Percentiles rank a stretch among this genome's conserved stretches.
Evolutionary conservation across 2,797 vertebrate genomes (phyloP).

Genomic region (Epinephelus coioides): DNA sequence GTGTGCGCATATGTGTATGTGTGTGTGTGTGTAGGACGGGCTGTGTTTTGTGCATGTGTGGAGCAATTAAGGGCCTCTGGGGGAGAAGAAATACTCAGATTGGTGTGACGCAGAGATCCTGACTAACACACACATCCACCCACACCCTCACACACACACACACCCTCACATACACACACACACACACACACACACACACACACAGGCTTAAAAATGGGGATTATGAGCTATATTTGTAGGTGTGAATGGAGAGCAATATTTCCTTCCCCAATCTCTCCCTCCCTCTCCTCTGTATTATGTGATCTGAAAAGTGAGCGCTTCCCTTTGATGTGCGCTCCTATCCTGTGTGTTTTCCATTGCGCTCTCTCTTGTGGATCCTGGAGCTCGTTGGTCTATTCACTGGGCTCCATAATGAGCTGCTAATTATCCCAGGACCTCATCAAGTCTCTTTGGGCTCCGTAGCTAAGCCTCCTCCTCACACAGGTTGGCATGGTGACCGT

Average conservation of each 20-base stretch:
- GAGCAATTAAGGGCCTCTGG: slow-evolving; percentile 58
- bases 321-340: slow-evolving; percentile 71
- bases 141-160: slow-evolving; percentile 21
- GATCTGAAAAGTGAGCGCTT: slow-evolving; percentile 59
- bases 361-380: slow-evolving; percentile 62
- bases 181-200: slow-evolving; percentile 39
- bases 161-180: slow-evolving; percentile 1
- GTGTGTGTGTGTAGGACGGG: slow-evolving; percentile 18
- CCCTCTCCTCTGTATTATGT: slow-evolving; percentile 50
- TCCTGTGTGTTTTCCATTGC: slow-evolving; percentile 66
- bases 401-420: slow-evolving; percentile 77
- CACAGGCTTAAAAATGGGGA: slow-evolving; percentile 64
- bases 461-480: slow-evolving; percentile 66
- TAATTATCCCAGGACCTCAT: slow-evolving; percentile 84
- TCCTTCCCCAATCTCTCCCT: slow-evolving; percentile 41
- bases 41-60: slow-evolving; percentile 59
- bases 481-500: slow-evolving; percentile 81
- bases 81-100: slow-evolving; percentile 43
- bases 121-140: slow-evolving; percentile 24
- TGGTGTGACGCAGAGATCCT: slow-evolving; percentile 55
- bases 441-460: slow-evolving; percentile 65
- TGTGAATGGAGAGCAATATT: slow-evolving; percentile 70
- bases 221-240: slow-evolving; percentile 76
- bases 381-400: slow-evolving; percentile 67
- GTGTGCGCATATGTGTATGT: slow-evolving; percentile 13